Base-by-base conservation (phyloP, 2,797 vertebrate genomes). In the Dermochelys coriacea region DNA sequence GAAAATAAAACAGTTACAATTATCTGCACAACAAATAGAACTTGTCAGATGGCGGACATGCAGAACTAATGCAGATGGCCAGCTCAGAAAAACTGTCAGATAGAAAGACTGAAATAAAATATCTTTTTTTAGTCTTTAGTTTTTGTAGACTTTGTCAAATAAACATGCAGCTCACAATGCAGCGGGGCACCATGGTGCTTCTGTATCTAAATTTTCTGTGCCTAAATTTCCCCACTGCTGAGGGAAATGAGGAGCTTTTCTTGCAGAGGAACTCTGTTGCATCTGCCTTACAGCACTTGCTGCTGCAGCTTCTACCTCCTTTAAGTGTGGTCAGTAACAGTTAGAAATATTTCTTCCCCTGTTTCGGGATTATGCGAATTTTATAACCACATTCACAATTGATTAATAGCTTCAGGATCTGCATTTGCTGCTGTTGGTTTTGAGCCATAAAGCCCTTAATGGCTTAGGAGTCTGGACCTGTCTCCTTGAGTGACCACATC, bases 1-100 rank as follows among this genome's bases (percentile, higher is more conserved):
- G 83, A 92, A 96, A 97, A 97, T 92, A 90, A 96, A 97, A 89
- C 91, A 92, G 78, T 94, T 80, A 91, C 93, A 97, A 97, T 98
- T 98, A 96, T 95, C 95, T 95, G 85, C 74, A 94, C 95, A 95
- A 93, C 96, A 98, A 98, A 97, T 85, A 95, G 87, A 84, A 95
- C 89, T 95, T 97, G 88, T 97, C 95, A 97, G 84, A 80, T 96
- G 88, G 93, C 93, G 96, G 93, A 90, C 91, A 88, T 91, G 64
- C 49, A 85, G 93, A 97, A 94, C 91, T 96, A 97, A 96, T 96
- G 93, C 94, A 97, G 95, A 95, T 97, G 90, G 93, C 89, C 93
- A 94, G 85, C 92, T 95, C 82, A 92, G 89, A 95, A 96, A 96
- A 93, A 89, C 93, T 96, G 96, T 95, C 85, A 96, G 51, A 94